These are phyloP conservation scores for Oryzias sinensis DNA, from an alignment of 2,797 vertebrate species.

Conservation along the genomic window DNA sequence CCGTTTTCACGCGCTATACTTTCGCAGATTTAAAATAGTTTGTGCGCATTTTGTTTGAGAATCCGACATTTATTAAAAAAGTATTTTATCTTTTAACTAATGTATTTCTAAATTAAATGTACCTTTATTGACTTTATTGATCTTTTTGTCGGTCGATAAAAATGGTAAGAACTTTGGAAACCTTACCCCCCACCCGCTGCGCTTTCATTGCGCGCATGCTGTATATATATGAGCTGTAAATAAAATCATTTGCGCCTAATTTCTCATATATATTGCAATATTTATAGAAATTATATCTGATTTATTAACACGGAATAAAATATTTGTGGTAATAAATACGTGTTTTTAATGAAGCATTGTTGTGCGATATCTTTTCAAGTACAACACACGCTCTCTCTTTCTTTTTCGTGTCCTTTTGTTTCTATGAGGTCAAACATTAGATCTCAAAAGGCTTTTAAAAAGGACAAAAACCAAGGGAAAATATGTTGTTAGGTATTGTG, in stretches of 20 bases:
- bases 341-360: not conserved
- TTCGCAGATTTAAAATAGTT: slow-evolving; percentile 9
- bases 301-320: slow-evolving; percentile 7
- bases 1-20: slow-evolving; percentile 17
- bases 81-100: no score
- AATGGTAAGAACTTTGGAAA: not conserved
- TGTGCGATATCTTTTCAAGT: not conserved
- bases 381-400: no score
- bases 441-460: not conserved
- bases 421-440: no score
- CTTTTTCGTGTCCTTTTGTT: no score
- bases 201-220: slow-evolving; percentile 19
- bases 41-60: not conserved
- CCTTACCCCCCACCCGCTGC: slow-evolving; percentile 27
- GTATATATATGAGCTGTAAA: slow-evolving; percentile 30
- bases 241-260: slow-evolving; percentile 40
- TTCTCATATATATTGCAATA: slow-evolving; percentile 15
- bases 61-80: no score
- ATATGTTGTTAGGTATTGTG: not conserved
- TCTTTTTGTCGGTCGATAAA: no score
- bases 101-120: no score
- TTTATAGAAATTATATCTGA: slow-evolving; percentile 8
- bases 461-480: not conserved
- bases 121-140: no score
- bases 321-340: not conserved